Evolutionary conservation across 2,797 vertebrate genomes (phyloP).

Genomic region (Gallinago stenura): DNA sequence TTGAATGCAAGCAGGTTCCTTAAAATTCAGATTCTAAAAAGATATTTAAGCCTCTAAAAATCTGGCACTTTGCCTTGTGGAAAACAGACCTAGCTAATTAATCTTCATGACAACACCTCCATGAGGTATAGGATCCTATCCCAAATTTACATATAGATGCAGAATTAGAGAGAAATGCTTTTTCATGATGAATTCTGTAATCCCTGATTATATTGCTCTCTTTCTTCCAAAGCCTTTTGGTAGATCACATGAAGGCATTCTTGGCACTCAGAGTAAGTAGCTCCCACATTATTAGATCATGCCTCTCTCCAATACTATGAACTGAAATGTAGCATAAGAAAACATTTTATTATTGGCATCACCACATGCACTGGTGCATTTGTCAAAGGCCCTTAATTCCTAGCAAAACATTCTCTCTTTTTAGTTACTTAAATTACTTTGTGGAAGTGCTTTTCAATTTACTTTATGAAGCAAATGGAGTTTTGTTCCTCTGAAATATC

Average conservation of each 20-base stretch:
- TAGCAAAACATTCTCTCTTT: neutral
- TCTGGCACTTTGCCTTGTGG: neutral
- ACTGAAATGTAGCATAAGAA: neutral
- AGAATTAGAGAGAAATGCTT: conserved; percentile 1
- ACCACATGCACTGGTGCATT: neutral
- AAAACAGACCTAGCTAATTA: neutral
- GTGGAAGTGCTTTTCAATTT: neutral
- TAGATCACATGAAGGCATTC: neutral
- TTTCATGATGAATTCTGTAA: neutral
- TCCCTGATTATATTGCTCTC: neutral
- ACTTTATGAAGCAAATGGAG: neutral
- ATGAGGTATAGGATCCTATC: neutral
- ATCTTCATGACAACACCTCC: conserved; percentile 2
- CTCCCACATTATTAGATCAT: neutral
- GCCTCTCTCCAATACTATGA: neutral
- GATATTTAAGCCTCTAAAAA: neutral
- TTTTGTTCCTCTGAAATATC: neutral
- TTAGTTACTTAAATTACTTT: neutral
- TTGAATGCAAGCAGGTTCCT: neutral
- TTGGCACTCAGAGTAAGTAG: neutral
- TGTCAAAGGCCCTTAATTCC: neutral
- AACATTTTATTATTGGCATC: neutral
- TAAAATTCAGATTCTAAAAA: neutral
- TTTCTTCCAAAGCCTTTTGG: neutral
- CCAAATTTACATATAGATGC: conserved; percentile 29